These are phyloP conservation scores for Norana najaformis DNA, from an alignment of 2,888 invertebrate species.

Conservation along the genomic window DNA sequence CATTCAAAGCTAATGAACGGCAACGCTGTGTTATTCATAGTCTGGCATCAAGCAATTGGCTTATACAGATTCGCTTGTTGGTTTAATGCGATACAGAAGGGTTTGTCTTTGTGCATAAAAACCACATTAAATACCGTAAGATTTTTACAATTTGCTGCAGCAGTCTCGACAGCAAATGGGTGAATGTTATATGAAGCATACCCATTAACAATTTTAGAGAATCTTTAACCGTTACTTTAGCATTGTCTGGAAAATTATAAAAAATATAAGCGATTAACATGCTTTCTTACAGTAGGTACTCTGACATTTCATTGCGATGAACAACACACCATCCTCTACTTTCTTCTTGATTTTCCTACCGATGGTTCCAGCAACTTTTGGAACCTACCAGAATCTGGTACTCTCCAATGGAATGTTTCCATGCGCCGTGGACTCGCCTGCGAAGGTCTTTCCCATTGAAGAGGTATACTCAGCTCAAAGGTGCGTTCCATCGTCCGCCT, in stretches of 20 bases:
- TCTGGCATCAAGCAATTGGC: too few species aligned
- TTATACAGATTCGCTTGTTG: background rate
- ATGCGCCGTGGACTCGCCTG: background rate
- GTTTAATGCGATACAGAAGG: background rate
- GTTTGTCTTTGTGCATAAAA: too few species aligned
- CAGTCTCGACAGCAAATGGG: background rate
- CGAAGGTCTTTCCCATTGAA: background rate
- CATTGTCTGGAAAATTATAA: background rate
- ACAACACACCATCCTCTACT: background rate
- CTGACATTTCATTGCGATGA: background rate
- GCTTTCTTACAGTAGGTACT: background rate
- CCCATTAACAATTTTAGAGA: background rate
- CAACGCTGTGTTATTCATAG: background rate
- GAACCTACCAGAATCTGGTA: background rate
- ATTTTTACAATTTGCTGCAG: background rate
- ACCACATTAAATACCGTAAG: background rate
- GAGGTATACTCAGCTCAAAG: background rate
- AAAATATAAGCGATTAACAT: background rate
- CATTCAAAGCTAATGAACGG: background rate
- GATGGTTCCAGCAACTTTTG: background rate
- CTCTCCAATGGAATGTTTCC: background rate
- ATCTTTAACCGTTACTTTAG: too few species aligned
- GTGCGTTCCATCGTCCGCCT: background rate
- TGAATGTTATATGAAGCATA: background rate
- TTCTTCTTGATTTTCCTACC: background rate